Evolutionary conservation across 2,797 vertebrate genomes (phyloP).

Genomic region (Melanotaenia nigrans): DNA sequence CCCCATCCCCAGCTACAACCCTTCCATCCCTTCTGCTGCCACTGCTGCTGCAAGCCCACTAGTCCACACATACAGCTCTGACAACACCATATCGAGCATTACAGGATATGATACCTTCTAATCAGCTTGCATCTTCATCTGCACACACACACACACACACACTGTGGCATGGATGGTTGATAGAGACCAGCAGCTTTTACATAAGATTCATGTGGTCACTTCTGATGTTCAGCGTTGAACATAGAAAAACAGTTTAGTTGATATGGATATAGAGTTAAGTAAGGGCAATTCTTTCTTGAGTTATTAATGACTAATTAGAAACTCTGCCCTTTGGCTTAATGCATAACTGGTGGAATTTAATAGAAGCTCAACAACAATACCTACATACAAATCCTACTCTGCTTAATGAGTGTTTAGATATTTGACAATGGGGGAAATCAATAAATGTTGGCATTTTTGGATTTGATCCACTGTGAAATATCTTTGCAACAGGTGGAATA

Average conservation of each 20-base stretch:
- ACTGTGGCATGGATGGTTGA: slow-evolving; percentile 4
- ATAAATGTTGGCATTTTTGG: neutral
- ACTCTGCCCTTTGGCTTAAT: slow-evolving; percentile 27
- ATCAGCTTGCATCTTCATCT: slow-evolving; percentile 60
- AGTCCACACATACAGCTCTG: slow-evolving; percentile 29
- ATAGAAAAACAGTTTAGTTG: slow-evolving; percentile 7
- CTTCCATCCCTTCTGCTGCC: slow-evolving; percentile 6
- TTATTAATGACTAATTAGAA: slow-evolving; percentile 41
- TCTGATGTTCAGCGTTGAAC: slow-evolving; percentile 39
- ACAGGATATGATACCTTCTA: slow-evolving; percentile 57
- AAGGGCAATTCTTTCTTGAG: slow-evolving; percentile 39
- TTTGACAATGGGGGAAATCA: neutral
- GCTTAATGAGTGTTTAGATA: slow-evolving; percentile 17
- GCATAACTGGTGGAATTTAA: slow-evolving; percentile 16
- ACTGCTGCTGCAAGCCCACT: slow-evolving; percentile 33
- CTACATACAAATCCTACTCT: slow-evolving; percentile 1
- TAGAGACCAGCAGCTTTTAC: slow-evolving; percentile 56
- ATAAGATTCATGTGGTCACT: slow-evolving; percentile 39
- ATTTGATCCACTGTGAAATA: neutral
- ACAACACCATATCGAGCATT: slow-evolving; percentile 44
- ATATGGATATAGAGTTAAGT: slow-evolving; percentile 21
- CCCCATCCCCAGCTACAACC: no score
- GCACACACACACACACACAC: slow-evolving; percentile 2
- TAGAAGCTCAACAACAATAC: slow-evolving; percentile 28
- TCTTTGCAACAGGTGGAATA: slow-evolving; percentile 45